phyloP scores from a whole-genome alignment of 2,797 vertebrate species.

The Ctenosaura bakeri region DNA sequence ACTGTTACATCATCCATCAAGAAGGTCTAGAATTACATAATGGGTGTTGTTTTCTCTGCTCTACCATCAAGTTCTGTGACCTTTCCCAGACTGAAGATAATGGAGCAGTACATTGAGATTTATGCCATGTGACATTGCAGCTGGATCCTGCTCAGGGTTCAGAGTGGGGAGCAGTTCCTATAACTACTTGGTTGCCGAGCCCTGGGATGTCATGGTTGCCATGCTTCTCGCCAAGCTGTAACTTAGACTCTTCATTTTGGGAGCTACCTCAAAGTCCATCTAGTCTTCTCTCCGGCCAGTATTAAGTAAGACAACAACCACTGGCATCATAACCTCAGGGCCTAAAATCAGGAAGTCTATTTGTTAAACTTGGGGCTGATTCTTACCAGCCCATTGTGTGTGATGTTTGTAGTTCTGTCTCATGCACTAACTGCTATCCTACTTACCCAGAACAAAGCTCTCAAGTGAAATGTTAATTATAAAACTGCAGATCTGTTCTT shows the following conservation, averaged over 20 bases:
- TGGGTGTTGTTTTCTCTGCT: slow-evolving; percentile 1
- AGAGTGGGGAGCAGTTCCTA: background rate
- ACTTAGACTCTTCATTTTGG: background rate
- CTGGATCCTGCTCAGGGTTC: background rate
- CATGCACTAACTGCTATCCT: background rate
- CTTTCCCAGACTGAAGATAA: slow-evolving; percentile 18
- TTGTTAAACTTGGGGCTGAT: background rate
- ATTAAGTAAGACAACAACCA: background rate
- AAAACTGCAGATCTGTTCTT: background rate
- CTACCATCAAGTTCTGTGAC: slow-evolving; percentile 19
- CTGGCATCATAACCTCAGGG: background rate
- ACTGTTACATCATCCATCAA: slow-evolving; percentile 23
- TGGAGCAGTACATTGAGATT: background rate
- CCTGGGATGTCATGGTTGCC: slow-evolving; percentile 28
- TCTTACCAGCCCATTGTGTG: background rate
- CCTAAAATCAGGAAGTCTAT: slow-evolving; percentile 8
- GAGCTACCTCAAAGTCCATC: too few species aligned
- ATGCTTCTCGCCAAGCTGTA: slow-evolving; percentile 9
- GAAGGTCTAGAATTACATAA: slow-evolving; percentile 40
- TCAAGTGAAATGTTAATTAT: background rate
- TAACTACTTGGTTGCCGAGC: slow-evolving; percentile 1
- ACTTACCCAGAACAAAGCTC: background rate
- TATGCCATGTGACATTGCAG: background rate
- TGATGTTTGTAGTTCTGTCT: too few species aligned
- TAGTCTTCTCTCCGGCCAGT: too few species aligned